Base-by-base conservation (phyloP, 2,113 vertebrate species). In the Taurulus bubalis region DNA sequence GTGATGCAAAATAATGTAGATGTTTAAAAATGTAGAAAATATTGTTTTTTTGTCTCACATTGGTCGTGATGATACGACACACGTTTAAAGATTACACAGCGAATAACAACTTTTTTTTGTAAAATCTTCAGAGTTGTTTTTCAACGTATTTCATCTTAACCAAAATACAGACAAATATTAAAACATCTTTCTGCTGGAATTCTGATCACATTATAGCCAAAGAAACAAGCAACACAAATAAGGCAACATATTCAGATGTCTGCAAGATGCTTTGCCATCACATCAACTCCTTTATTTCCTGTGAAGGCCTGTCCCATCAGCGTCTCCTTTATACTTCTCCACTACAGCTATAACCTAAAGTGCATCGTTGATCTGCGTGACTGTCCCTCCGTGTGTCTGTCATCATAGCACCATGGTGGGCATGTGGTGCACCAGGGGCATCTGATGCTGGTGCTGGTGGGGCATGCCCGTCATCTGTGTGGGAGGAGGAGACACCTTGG, bases 361-460 rank as follows among this genome's bases (percentile, higher is more conserved):
- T 94, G 93, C 93, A 91, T 82, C 70, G 72, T 85, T 74, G 73
- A 77, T 68, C 32, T 36, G 72, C 11, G 24, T 38, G 58, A 42
- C 70, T 66, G 74, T 71, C 77, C 70, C 24, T 38, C 60, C n/a
- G 10, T 10, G 64, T 32, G 22, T 60, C n/a, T 18, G 67, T 70
- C 67, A 88, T 98, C 96, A 98, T 94, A 98, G 95, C 94, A 98
- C 97, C 96, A 98, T 96, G 82, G 97, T 95, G 77, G 97, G 96
- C 83, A 98, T 96, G 87, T 97, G 94, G 79, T 96, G 97, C 28
- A 28, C 55, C 24, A 97, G 87, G 1, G 96, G 93, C 42, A 96
- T 89, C 0, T 95, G 94, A 77, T 96, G 30, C 30, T 32, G 34
- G 34, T 34, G 97, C 26, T 95, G 93, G 81, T 10, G 97, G 87